phyloP scores from a whole-genome alignment of 2,797 vertebrate species.

The Clarias fuscus region DNA sequence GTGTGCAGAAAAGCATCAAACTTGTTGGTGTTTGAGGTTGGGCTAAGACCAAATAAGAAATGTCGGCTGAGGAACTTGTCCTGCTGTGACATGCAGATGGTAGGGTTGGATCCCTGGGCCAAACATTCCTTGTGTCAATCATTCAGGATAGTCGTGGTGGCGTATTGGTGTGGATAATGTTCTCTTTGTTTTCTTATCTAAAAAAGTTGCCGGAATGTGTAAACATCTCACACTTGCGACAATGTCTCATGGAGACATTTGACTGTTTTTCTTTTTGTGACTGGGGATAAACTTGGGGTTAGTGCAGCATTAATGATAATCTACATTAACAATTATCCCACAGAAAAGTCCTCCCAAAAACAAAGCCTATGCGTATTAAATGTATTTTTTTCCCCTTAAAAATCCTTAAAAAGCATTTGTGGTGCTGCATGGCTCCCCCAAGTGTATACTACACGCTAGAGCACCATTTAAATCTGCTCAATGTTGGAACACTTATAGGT shows the following conservation, averaged over 20 bases:
- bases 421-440: conserved; percentile 33
- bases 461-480: too few relatives aligned
- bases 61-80: background rate
- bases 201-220: background rate
- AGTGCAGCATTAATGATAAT: background rate
- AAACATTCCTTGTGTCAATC: background rate
- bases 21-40: too few relatives aligned
- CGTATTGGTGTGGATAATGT: background rate
- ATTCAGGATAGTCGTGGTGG: background rate
- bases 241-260: background rate
- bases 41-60: too few relatives aligned
- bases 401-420: conserved; percentile 5
- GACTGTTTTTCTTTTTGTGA: background rate
- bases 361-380: background rate
- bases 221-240: background rate
- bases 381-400: background rate
- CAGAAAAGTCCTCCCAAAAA: background rate
- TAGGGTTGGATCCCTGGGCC: background rate
- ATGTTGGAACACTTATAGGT: background rate
- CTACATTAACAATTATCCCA: background rate
- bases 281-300: background rate
- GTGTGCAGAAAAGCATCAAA: too few relatives aligned
- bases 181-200: background rate
- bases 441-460: conserved; percentile 19
- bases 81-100: background rate